Evolutionary conservation across 2,797 vertebrate species (phyloP).

Genomic region (Decapterus maruadsi): DNA sequence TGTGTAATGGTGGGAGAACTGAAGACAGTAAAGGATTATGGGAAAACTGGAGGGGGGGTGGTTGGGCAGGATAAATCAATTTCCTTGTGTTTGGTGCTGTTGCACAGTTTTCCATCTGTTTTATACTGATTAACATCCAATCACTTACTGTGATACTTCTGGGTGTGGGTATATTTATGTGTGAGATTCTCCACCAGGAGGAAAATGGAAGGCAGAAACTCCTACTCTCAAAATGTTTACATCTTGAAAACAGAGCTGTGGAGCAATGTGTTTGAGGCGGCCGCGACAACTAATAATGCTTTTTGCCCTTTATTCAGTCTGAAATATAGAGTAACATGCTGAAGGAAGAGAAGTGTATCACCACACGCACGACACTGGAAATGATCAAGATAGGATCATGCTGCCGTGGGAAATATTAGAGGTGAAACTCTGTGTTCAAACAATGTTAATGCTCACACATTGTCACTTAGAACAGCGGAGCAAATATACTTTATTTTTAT

Average conservation of each 20-base stretch:
- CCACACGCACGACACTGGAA: slow-evolving; percentile 32
- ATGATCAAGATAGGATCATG: slow-evolving; percentile 42
- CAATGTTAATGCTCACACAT: slow-evolving; percentile 20
- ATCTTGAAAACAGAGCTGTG: slow-evolving; percentile 55
- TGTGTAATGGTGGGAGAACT: slow-evolving; percentile 39
- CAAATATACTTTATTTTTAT: slow-evolving; percentile 26
- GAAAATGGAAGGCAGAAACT: slow-evolving; percentile 59
- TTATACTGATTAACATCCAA: slow-evolving; percentile 77
- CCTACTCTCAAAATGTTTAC: slow-evolving; percentile 56
- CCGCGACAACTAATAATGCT: slow-evolving; percentile 29
- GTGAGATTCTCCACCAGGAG: slow-evolving; percentile 29
- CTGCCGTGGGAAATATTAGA: slow-evolving; percentile 33
- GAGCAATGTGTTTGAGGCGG: slow-evolving; percentile 46
- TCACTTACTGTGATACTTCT: slow-evolving; percentile 64
- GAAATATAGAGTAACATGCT: slow-evolving; percentile 38
- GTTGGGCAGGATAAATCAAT: slow-evolving; percentile 62
- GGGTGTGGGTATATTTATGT: slow-evolving; percentile 14
- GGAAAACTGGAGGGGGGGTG: slow-evolving; percentile 45
- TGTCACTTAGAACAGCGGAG: slow-evolving; percentile 11
- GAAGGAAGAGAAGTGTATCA: slow-evolving; percentile 33
- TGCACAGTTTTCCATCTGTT: slow-evolving; percentile 71
- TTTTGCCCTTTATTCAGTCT: slow-evolving; percentile 27
- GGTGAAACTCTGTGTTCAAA: slow-evolving; percentile 47
- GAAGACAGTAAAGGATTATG: slow-evolving; percentile 62
- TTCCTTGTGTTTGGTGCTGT: slow-evolving; percentile 71